Evolutionary conservation across 2,113 vertebrate species (phyloP).

Genomic region (Lynx canadensis): DNA sequence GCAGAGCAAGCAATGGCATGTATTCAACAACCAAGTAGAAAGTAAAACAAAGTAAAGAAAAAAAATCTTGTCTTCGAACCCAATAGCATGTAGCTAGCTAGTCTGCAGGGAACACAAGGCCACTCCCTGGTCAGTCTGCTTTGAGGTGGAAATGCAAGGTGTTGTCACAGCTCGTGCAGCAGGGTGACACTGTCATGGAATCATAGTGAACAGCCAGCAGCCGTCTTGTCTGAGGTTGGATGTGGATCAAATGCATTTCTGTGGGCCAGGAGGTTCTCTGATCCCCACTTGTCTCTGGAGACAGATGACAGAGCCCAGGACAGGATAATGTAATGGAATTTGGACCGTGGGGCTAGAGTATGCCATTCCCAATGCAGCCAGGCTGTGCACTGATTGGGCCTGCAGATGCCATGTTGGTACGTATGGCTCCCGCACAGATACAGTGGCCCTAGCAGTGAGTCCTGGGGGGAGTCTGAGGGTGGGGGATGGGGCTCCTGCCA

Average conservation of each 20-base stretch:
- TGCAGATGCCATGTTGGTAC: fast-evolving
- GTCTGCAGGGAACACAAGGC: neutral
- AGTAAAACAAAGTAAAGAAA: neutral
- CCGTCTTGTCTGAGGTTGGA: neutral
- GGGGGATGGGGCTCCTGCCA: neutral
- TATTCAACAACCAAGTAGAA: neutral
- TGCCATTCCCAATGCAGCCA: neutral
- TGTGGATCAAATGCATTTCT: neutral
- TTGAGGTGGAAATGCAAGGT: neutral
- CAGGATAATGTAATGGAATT: neutral
- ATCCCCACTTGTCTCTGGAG: neutral
- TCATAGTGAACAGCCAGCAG: fast-evolving
- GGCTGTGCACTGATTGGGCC: neutral
- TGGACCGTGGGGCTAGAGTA: neutral
- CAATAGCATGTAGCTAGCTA: neutral
- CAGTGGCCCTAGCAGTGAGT: fast-evolving
- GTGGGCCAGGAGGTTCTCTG: neutral
- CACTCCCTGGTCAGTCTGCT: neutral
- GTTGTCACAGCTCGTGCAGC: neutral
- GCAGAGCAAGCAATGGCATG: neutral
- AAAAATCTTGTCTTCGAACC: neutral
- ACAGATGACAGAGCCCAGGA: neutral
- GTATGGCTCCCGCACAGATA: neutral
- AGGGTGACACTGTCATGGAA: neutral
- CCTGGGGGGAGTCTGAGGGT: neutral